Evolutionary conservation across 2,113 vertebrate genomes (phyloP).

Genomic region (Gulo gulo): DNA sequence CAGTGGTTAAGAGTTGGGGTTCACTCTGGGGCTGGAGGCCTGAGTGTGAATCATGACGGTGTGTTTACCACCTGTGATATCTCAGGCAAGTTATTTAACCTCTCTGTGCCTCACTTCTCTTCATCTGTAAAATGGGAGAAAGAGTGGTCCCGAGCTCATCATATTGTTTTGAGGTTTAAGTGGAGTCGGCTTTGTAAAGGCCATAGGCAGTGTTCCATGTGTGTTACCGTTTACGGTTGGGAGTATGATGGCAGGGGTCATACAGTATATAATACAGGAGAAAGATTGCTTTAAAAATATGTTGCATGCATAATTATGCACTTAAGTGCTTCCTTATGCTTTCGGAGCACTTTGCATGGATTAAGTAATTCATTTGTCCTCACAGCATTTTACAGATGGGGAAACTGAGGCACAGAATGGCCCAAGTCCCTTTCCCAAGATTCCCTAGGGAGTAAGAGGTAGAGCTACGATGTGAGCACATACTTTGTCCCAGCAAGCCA

Average conservation of each 20-base stretch:
- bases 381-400: not conserved
- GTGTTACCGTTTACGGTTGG: not conserved
- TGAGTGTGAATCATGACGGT: not conserved
- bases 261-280: not conserved
- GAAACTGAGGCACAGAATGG: not conserved
- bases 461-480: not conserved
- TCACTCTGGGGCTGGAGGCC: not conserved
- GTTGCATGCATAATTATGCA: not conserved
- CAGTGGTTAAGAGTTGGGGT: not conserved
- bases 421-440: not conserved
- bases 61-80: not conserved
- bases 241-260: too few species aligned
- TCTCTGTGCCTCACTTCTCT: not conserved
- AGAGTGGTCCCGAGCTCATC: not conserved
- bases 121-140: not conserved
- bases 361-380: not conserved
- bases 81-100: not conserved
- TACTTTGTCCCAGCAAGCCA: not conserved
- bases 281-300: not conserved
- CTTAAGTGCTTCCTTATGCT: not conserved
- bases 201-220: fast-evolving
- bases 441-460: not conserved
- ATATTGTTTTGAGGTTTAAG: not conserved
- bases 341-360: not conserved
- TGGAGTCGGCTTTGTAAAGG: not conserved